Conservation (phyloP, 2,888 invertebrate species). For the Acrobasis repandana region DNA sequence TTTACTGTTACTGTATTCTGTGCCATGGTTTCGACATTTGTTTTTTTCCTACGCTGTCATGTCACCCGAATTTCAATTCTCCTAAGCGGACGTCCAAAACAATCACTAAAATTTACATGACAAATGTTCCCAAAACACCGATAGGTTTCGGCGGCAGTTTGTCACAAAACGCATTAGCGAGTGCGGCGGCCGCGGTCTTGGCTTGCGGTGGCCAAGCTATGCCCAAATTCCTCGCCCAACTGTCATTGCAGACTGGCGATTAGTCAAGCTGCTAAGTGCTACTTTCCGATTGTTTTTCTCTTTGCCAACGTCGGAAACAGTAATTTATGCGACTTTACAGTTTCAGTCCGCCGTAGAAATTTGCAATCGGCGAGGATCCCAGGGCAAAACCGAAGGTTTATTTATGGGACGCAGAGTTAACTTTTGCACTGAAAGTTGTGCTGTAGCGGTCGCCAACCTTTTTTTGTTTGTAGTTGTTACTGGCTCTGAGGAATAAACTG, state of each 20-base stretch:
- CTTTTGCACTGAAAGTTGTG: slow-evolving; percentile 73
- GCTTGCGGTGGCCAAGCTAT: slow-evolving; percentile 54
- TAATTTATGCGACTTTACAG: slow-evolving; percentile 82
- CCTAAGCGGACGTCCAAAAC: too few species aligned
- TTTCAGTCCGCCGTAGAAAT: slow-evolving; percentile 71
- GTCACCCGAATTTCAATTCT: too few species aligned
- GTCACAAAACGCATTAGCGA: slow-evolving; percentile 57
- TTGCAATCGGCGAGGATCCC: slow-evolving; percentile 77
- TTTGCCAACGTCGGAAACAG: slow-evolving; percentile 68
- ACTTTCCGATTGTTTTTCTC: slow-evolving; percentile 80
- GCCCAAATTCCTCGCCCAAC: slow-evolving; percentile 56
- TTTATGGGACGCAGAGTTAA: slow-evolving; percentile 76
- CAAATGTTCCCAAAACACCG: slow-evolving; percentile 35
- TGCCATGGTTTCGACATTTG: too few species aligned
- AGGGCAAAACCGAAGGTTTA: slow-evolving; percentile 80
- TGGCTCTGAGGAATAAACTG: slow-evolving; percentile 54
- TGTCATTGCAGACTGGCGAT: slow-evolving; percentile 76
- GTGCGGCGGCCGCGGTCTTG: slow-evolving; percentile 44
- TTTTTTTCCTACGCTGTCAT: too few species aligned
- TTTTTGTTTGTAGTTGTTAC: slow-evolving; percentile 64
- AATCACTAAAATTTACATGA: neutral
- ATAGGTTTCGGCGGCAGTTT: slow-evolving; percentile 55
- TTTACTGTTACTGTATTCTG: too few species aligned
- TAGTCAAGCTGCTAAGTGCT: slow-evolving; percentile 80
- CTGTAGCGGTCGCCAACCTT: slow-evolving; percentile 64